These are phyloP conservation scores for Yponomeuta cagnagella DNA, from an alignment of 2,888 invertebrate genomes.

Conservation along the genomic window DNA sequence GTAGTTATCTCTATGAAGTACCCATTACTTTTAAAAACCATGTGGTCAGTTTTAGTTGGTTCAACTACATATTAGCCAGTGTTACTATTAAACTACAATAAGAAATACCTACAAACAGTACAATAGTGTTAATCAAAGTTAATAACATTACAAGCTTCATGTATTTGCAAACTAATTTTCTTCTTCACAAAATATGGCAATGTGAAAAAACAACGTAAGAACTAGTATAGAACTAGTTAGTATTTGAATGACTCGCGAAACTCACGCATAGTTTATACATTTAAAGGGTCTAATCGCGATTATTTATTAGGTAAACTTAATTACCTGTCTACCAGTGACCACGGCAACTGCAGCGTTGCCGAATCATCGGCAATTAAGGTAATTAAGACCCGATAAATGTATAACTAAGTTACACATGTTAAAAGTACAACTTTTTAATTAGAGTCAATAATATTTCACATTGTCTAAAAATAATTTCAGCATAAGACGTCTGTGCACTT, in stretches of 20 bases:
- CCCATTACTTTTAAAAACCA: slow-evolving; percentile 20
- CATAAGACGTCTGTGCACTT: not conserved
- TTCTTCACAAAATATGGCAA: not conserved
- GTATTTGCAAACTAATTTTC: slow-evolving; percentile 12
- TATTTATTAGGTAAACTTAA: not conserved
- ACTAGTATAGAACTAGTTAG: not conserved
- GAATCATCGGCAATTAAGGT: no score
- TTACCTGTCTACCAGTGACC: not conserved
- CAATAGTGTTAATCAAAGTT: slow-evolving; percentile 55
- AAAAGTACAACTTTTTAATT: no score
- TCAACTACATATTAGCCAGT: slow-evolving; percentile 25
- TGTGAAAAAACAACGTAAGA: slow-evolving; percentile 30
- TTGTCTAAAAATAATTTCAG: slow-evolving; percentile 1
- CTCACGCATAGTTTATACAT: no score
- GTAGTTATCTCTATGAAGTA: not conserved
- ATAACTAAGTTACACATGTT: no score
- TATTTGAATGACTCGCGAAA: not conserved
- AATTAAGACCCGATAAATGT: no score
- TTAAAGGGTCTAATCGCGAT: not conserved
- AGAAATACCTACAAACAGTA: slow-evolving; percentile 31
- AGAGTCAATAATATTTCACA: slow-evolving; percentile 3
- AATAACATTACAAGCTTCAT: slow-evolving; percentile 55
- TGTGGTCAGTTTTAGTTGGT: slow-evolving; percentile 60
- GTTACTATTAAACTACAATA: slow-evolving; percentile 31
- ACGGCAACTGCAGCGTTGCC: not conserved